Base-by-base conservation (phyloP, 2,113 vertebrate species). In the Cyprinodon brontotheroides region DNA sequence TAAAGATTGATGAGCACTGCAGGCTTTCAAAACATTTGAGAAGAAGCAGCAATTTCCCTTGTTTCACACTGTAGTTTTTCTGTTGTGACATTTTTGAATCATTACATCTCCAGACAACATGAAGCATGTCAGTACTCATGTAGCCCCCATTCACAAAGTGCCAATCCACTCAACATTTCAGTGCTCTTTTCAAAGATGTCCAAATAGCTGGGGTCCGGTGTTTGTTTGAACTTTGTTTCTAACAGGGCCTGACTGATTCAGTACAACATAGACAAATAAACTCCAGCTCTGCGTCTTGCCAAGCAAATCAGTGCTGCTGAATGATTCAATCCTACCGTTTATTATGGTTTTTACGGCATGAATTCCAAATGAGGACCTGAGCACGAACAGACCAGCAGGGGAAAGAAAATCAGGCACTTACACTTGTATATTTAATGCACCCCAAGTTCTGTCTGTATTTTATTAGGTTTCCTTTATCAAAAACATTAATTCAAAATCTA, bases 241-340 rank as follows among this genome's bases (percentile, higher is more conserved):
- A 80, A 68, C 68, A 78, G 59, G 71, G 40, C 50, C 43, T 84
- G 78, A 87, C 80, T 85, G 81, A 91, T 92, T 92, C 74, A 48
- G 78, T 74, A 29, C 71, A 89, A 88, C 87, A 90, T 77, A 92
- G 80, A 89, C 85, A 93, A 91, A 93, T 91, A 93, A 91, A 91
- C 90, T 67, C 65, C 63, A 14, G 74, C 67, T 36, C 65, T 39
- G 61, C 57, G 68, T 88, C 89, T 88, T 81, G 87, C 86, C 86
- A 77, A 91, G 83, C 85, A 90, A 92, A 91, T 91, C 91, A 92
- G 84, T 1, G 0, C 87, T 77, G 91, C 45, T 89, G 88, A 93
- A 86, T 81, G 87, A 92, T 92, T 88, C 88, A 90, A 84, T 92
- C 88, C 81, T 80, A 69, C 13, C 50, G 89, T 92, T 92, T 93